Evolutionary conservation across 2,113 vertebrate genomes (phyloP), one percentile per base, ranked within the genome.

Genomic region (Phyllopteryx taeniolatus): DNA sequence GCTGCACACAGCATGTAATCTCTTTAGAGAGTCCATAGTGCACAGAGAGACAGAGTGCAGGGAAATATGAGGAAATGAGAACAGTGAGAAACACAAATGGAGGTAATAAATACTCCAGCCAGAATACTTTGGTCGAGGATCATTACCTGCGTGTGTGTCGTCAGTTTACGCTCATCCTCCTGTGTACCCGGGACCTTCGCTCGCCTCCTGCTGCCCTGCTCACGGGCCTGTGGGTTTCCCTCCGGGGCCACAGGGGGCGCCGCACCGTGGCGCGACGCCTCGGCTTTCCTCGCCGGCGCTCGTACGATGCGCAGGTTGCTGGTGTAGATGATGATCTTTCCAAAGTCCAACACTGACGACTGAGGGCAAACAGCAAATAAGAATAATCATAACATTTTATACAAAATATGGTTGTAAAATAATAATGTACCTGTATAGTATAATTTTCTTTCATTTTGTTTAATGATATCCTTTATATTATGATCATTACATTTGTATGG

Each of bases 321-420:
- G 6, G 98, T 99, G 83, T 98, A 99, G 91, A 99, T 99, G 74
- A 99, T 96, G 71, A 99, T 98, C 90, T 97, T 98, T 68, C 96
- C 95, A 85, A 99, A 98, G 84, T 99, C 96, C 88, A 98, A 85
- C 73, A 95, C 88, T 2, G 94, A 88, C 0, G 93, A 92, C 87
- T 93, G 72, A 88, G 89, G 74, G 49, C 70, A 54, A 42, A 54
- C 27, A 53, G 20, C 31, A 13, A 39, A 62, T 35, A 42, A 6
- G 20, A 39, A 6, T 60, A 3, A 22, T 53, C 59, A 67, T 27
- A 27, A 27, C 1, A 27, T 27, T 27, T 27, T 8, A 27, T 20
- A 39, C 35, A 5, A 39, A 39, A 39, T 39, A 39, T 39, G 35
- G 35, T 39, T 39, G 35, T 39, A 39, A 39, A 39, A 39, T 39